Conservation (phyloP, 2,113 vertebrate genomes). For the Holacanthus passer region DNA sequence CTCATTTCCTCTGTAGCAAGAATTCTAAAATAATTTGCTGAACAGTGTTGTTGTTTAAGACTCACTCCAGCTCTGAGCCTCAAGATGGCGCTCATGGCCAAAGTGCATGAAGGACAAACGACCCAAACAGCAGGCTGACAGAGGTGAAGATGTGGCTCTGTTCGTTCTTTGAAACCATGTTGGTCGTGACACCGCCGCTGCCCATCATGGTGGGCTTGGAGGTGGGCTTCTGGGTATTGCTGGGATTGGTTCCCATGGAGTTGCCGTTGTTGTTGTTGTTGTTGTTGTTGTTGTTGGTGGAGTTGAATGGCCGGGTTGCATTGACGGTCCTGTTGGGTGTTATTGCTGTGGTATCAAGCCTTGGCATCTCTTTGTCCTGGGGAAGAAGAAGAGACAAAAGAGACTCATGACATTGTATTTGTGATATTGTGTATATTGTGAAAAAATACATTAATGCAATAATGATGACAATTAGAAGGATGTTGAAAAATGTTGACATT, state of each 20-base stretch:
- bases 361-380: rapidly evolving
- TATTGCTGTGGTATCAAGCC: rapidly evolving
- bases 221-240: neutral
- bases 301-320: neutral
- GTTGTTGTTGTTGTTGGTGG: neutral
- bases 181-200: rapidly evolving
- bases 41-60: too few relatives aligned
- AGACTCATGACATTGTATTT: neutral
- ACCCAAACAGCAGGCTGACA: conserved; percentile 32
- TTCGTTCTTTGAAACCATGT: neutral
- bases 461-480: neutral
- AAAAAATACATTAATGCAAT: neutral
- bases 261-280: neutral
- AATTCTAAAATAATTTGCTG: neutral
- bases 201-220: too few relatives aligned
- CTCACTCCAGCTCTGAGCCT: conserved; percentile 4
- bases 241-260: neutral
- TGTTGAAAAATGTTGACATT: neutral
- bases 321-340: neutral
- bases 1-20: neutral
- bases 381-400: neutral
- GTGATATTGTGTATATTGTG: neutral
- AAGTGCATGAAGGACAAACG: conserved; percentile 18
- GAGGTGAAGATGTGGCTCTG: conserved; percentile 14
- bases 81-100: conserved; percentile 9